Conservation (phyloP, 2,797 vertebrate genomes). For the Sternotherus odoratus region DNA sequence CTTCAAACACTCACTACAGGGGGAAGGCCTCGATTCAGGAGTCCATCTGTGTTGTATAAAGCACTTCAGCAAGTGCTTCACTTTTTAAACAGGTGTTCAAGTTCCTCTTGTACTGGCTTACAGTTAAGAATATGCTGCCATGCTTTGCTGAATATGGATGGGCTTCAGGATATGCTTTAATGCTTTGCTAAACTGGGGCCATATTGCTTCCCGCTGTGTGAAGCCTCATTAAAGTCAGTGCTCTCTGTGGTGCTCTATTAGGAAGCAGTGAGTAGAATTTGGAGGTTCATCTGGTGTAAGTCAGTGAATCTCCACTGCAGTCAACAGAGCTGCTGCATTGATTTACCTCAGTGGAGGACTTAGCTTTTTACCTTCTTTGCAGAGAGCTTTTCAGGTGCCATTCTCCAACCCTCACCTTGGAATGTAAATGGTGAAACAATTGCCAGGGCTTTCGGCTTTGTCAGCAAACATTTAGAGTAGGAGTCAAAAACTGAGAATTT, state of each 20-base stretch:
- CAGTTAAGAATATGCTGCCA: constrained; percentile 12
- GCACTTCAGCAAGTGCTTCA: constrained; percentile 59
- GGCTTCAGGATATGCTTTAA: background rate
- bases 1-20: background rate
- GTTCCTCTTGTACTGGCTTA: constrained; percentile 28
- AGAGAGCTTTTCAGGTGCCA: background rate
- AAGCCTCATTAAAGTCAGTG: background rate
- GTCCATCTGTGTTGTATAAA: constrained; percentile 50
- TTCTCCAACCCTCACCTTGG: constrained; percentile 16
- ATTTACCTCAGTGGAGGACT: background rate
- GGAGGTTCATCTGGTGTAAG: background rate
- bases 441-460: constrained; percentile 55
- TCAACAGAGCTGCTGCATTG: background rate
- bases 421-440: constrained; percentile 46
- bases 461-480: constrained; percentile 59
- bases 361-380: background rate
- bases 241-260: background rate
- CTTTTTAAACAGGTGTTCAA: constrained; percentile 60
- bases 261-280: background rate
- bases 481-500: constrained; percentile 71
- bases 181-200: background rate
- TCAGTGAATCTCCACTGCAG: background rate
- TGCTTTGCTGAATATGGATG: constrained; percentile 2
- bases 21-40: background rate
- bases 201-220: background rate